phyloP scores from a whole-genome alignment of 2,113 vertebrate species.

The Gnathonemus longibarbis region DNA sequence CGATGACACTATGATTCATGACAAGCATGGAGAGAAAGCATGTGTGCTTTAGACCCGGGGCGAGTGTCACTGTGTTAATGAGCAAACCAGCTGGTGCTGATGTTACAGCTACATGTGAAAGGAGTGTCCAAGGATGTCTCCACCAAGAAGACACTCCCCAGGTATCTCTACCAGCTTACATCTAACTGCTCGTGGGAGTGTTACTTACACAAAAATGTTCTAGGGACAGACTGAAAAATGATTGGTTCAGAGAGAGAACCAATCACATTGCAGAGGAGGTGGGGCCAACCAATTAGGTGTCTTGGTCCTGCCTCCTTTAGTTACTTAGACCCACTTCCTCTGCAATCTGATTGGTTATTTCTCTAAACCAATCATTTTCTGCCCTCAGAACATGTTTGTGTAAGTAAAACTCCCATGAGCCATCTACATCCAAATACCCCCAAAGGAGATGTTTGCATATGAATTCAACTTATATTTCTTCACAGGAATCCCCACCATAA shows the following conservation, averaged over 20 bases:
- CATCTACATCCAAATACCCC: neutral
- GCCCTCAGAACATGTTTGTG: neutral
- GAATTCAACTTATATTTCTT: neutral
- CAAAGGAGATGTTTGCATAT: neutral
- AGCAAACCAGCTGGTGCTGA: neutral
- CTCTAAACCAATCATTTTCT: neutral
- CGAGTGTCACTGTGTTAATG: neutral
- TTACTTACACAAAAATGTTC: neutral
- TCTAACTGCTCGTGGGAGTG: no score
- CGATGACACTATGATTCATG: neutral
- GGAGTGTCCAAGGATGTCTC: neutral
- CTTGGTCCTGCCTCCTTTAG: neutral
- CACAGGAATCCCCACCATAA: neutral
- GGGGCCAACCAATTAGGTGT: neutral
- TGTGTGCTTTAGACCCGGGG: conserved; percentile 29
- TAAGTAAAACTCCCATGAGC: neutral
- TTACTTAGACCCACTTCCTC: neutral
- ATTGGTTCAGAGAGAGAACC: neutral
- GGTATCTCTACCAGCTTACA: neutral
- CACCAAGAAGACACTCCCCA: neutral
- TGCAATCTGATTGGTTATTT: neutral
- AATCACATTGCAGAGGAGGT: neutral
- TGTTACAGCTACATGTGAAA: neutral
- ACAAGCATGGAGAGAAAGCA: conserved; percentile 34
- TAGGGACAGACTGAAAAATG: neutral